Percentiles rank a stretch among this genome's conserved stretches.
Evolutionary conservation across 2,888 invertebrate species (phyloP).

Genomic region (Panopea generosa): DNA sequence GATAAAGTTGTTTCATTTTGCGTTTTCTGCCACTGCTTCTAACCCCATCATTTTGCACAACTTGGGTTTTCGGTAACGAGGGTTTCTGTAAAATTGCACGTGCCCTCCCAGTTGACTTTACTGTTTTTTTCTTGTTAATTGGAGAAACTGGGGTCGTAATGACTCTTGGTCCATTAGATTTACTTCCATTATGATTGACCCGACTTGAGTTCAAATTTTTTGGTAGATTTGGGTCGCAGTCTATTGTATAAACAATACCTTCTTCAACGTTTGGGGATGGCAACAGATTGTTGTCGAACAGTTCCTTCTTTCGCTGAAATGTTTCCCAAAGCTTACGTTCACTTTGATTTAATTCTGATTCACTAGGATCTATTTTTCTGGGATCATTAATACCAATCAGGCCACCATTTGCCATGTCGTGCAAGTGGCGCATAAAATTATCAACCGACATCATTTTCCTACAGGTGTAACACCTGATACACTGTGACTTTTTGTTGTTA

Average conservation of each 20-base stretch:
- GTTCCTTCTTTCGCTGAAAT: slow-evolving; percentile 75
- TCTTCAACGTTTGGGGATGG: slow-evolving; percentile 45
- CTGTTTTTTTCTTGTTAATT: slow-evolving; percentile 30
- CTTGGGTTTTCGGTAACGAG: background rate
- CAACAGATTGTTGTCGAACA: slow-evolving; percentile 60
- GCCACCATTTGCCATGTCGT: slow-evolving; percentile 75
- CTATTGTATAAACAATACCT: slow-evolving; percentile 34
- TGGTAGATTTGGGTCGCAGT: slow-evolving; percentile 28
- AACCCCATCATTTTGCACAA: slow-evolving; percentile 44
- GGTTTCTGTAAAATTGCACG: too few relatives aligned
- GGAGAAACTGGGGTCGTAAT: slow-evolving; percentile 56
- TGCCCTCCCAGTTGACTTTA: slow-evolving; percentile 13
- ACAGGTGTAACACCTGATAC: slow-evolving; percentile 81
- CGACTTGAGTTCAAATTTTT: background rate
- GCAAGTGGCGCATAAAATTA: slow-evolving; percentile 79
- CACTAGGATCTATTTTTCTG: slow-evolving; percentile 73
- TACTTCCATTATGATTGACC: slow-evolving; percentile 13
- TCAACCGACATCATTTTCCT: slow-evolving; percentile 78
- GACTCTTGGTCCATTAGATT: slow-evolving; percentile 44
- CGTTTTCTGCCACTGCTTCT: slow-evolving; percentile 80
- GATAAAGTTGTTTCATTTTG: slow-evolving; percentile 82
- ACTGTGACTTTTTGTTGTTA: slow-evolving; percentile 74
- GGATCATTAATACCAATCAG: slow-evolving; percentile 69
- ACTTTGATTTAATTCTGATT: slow-evolving; percentile 66
- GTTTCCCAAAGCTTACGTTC: slow-evolving; percentile 74